Evolutionary conservation across 2,888 invertebrate genomes (phyloP), one percentile per base, ranked within the genome.

Genomic region (Cephus nigrinus): DNA sequence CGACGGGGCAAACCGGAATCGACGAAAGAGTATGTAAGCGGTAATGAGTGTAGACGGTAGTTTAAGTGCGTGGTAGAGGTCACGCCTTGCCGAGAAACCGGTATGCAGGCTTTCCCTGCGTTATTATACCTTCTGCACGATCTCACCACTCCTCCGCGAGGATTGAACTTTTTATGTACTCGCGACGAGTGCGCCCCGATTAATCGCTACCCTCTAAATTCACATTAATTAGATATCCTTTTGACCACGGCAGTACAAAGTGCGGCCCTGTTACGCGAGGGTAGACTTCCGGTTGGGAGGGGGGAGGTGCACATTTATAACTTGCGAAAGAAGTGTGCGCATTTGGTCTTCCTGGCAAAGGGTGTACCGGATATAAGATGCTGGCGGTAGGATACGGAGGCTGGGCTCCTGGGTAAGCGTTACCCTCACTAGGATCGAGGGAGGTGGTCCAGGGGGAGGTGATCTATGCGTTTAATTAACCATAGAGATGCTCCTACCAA

Each of bases 391-490:
- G 79, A 80, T 82, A 72, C 78, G 80, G 82, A 75, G 82, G 82
- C 80, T 84, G 72, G 32, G 71, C 78, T 73, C 69, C 73, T 68
- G 76, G 69, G 77, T 69, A 76, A 77, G 40, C 73, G 71, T 71
- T 23, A 23, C 55, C 55, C 55, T 74, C 30, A 68, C 40, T 69
- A 36, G 78, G 72, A 31, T 23, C 74, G 74, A 35, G n/a, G 30
- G 36, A 76, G 74, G 82, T 78, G 78, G 78, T 76, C 76, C 55
- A 77, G 76, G 78, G 76, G 84, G 84, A 82, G 84, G 89, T 90
- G 90, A 90, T 90, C 89, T 90, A 90, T 90, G 90, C 90, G 90
- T 90, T 90, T 90, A 90, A 90, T 90, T 90, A 90, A 90, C 90
- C 90, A 90, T 89, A 90, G 88, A 90, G 90, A 90, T 87, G 88